These are phyloP conservation scores for Thamnophis sirtalis DNA, from an alignment of 2,113 vertebrate genomes.

Conservation along the genomic window DNA sequence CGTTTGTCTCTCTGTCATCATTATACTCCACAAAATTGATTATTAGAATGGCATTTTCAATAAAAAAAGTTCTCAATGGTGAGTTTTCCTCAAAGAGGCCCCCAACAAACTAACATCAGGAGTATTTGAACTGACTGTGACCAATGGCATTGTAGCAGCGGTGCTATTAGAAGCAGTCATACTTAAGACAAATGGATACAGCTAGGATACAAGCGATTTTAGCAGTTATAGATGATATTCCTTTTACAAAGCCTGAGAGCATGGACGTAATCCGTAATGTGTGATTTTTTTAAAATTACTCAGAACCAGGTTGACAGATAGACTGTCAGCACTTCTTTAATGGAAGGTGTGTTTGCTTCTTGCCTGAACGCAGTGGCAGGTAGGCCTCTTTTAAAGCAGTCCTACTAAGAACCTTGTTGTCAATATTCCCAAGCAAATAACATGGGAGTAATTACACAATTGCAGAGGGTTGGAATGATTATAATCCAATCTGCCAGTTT, in stretches of 20 bases:
- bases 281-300: background rate
- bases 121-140: background rate
- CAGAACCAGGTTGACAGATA: background rate
- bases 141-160: background rate
- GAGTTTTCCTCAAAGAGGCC: background rate
- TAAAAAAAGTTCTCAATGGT: background rate
- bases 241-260: background rate
- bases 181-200: background rate
- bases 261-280: background rate
- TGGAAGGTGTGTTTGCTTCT: background rate
- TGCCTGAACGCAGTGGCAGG: background rate
- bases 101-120: background rate
- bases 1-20: background rate
- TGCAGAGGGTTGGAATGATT: background rate
- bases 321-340: background rate
- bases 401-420: background rate
- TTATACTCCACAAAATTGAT: background rate
- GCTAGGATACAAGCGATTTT: background rate
- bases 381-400: background rate
- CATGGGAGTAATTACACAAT: background rate
- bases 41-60: background rate
- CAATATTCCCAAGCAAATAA: background rate
- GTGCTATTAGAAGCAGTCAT: background rate
- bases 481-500: background rate
- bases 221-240: background rate